Evolutionary conservation across 2,888 invertebrate species (phyloP).

Genomic region (Deilephila elpenor): DNA sequence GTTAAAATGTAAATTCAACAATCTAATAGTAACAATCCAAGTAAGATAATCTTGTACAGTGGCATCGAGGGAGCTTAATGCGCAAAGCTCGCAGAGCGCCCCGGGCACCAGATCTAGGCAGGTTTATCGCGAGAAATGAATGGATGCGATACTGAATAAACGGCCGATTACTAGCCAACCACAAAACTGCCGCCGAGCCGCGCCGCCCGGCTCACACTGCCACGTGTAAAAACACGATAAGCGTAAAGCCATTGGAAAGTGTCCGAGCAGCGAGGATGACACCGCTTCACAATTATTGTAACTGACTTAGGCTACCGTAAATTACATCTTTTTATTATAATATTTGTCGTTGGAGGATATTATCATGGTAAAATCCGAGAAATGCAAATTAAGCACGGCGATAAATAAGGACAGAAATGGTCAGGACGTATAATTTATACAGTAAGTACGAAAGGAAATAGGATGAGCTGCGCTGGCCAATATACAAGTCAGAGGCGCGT

Average conservation of each 20-base stretch:
- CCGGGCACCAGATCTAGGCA: slow-evolving; percentile 55
- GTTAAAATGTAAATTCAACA: slow-evolving; percentile 35
- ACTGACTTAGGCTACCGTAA: slow-evolving; percentile 62
- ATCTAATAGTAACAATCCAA: slow-evolving; percentile 48
- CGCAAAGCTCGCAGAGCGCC: slow-evolving; percentile 42
- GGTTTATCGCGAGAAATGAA: slow-evolving; percentile 79
- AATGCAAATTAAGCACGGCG: slow-evolving; percentile 75
- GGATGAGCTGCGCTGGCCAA: background rate
- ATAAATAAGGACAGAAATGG: slow-evolving; percentile 59
- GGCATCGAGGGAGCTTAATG: slow-evolving; percentile 59
- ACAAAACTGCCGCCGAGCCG: slow-evolving; percentile 58
- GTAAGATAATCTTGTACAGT: slow-evolving; percentile 60
- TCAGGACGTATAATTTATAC: slow-evolving; percentile 14
- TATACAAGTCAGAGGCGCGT: background rate
- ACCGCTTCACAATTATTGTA: slow-evolving; percentile 67
- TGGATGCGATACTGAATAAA: slow-evolving; percentile 79
- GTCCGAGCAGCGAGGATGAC: slow-evolving; percentile 50
- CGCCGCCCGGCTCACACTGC: slow-evolving; percentile 59
- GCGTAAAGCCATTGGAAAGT: slow-evolving; percentile 75
- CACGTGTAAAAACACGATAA: slow-evolving; percentile 69
- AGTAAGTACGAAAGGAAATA: slow-evolving; percentile 5
- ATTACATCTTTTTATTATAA: slow-evolving; percentile 66
- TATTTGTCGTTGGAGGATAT: slow-evolving; percentile 73
- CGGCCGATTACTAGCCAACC: slow-evolving; percentile 74
- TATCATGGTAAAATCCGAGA: slow-evolving; percentile 72